These are phyloP conservation scores for Melanotaenia parkinsoni DNA, from an alignment of 2,797 vertebrate genomes.

Conservation along the genomic window DNA sequence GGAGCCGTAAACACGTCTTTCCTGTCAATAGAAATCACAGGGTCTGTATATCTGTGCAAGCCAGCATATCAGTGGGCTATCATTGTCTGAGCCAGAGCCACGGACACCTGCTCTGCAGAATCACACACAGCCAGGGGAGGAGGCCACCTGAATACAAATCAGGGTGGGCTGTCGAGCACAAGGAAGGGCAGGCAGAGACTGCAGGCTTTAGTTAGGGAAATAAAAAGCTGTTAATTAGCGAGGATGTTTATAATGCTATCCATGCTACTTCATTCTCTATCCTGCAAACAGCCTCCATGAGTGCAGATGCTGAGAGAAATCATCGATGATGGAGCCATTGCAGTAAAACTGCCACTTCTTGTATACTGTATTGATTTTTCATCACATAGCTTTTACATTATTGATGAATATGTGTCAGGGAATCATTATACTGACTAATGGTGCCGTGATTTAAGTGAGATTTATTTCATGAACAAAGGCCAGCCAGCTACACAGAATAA, in stretches of 20 bases:
- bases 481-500: slow-evolving; percentile 18
- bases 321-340: slow-evolving; percentile 29
- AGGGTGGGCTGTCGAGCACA: slow-evolving; percentile 43
- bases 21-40: slow-evolving; percentile 43
- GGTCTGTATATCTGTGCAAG: slow-evolving; percentile 45
- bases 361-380: slow-evolving; percentile 43
- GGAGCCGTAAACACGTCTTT: slow-evolving; percentile 45
- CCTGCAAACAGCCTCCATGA: slow-evolving; percentile 51
- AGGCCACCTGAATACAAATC: slow-evolving; percentile 78
- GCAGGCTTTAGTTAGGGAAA: slow-evolving; percentile 57
- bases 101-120: slow-evolving; percentile 78
- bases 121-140: slow-evolving; percentile 67
- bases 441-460: slow-evolving; percentile 11
- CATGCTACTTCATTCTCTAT: slow-evolving; percentile 35
- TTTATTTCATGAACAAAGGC: slow-evolving; percentile 5
- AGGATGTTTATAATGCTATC: slow-evolving; percentile 59
- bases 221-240: slow-evolving; percentile 68
- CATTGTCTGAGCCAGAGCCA: slow-evolving; percentile 72
- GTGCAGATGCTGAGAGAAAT: slow-evolving; percentile 53
- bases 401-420: slow-evolving; percentile 40
- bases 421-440: slow-evolving; percentile 23
- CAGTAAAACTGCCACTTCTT: slow-evolving; percentile 26
- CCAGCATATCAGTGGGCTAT: slow-evolving; percentile 76
- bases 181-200: slow-evolving; percentile 51
- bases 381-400: slow-evolving; percentile 30